Evolutionary conservation across 1,140 invertebrate genomes (phyloP), one percentile per base, ranked within the genome.

Genomic region (Bathynomus jamesi): DNA sequence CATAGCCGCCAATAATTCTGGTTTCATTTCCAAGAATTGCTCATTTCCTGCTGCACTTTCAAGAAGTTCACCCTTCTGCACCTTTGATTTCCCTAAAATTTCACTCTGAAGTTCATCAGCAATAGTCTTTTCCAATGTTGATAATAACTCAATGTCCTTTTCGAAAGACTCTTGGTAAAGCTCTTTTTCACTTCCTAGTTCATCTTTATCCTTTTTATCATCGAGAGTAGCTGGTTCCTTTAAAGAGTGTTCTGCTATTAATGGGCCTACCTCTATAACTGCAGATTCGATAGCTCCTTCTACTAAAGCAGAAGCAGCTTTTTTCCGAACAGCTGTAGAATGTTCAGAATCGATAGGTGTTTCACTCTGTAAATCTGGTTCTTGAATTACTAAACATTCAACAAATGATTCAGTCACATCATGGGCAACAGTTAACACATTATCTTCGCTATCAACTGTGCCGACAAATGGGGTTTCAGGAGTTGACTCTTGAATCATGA

Each of bases 401-500:
- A 53, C 69, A 30, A 75, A 21, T 29, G 69, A 71, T 17, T 65
- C 69, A 29, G 66, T 65, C 67, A 40, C 27, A 46, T 72, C 73
- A 17, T 71, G 68, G 25, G 73, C 73, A n/a, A 72, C 70, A 24
- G 65, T 72, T 11, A 68, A 28, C 65, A 72, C 67, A 32, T 70
- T 72, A 32, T 70, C 72, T 63, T 61, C 72, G 65, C 70, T 65
- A 53, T 69, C 73, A 10, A 73, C 71, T 69, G 61, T 53, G 13
- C 40, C 5, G 11, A 17, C 40, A 3, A 53, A 53, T 5, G 40
- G 61, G 28, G 67, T 68, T 27, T 78, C 74, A 65, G 75, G 71
- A 53, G 76, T 40, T 64, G 71, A 69, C 61, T 69, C 75, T 46
- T 76, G 71, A 21, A 70, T 30, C 64, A 77, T 68, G 5, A 72